Base-by-base conservation (phyloP, 1,140 invertebrate species). In the Probaryconus sp. region DNA sequence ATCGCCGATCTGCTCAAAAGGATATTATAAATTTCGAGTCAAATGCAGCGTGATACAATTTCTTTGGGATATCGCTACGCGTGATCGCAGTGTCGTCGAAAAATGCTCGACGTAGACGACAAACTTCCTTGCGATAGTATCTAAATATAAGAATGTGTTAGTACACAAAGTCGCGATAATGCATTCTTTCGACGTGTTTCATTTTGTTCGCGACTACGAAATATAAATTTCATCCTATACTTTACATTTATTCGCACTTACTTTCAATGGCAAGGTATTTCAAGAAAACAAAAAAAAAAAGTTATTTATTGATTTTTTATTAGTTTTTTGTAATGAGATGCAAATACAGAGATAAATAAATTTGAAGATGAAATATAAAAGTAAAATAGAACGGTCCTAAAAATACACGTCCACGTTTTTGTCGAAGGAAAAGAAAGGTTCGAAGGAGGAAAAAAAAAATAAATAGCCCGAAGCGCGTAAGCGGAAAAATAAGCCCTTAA, bases 401-500 rank as follows among this genome's bases (percentile, higher is more conserved):
- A 68, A 75, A 68, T 67, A 61, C 53, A 45, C 55, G 65, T 78
- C 71, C 72, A 60, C 48, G 48, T 70, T 64, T 71, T 68, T 40
- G 43, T 71, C 64, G 58, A 30, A 13, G 42, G 42, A 3, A 30
- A 45, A 42, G 18, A 42, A 43, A 42, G 42, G 16, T 20, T 6
- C 37, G 45, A 14, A 35, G 18, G 35, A 53, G 20, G 13, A 56
- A 26, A 35, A 67, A 78, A 76, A 78, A 86, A 86, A 87, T 84
- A 87, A 85, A 87, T 86, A 87, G 78, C 85, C 83, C 45, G 65
- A 78, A 84, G 85, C 84, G 85, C 84, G 77, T 67, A 74, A 83
- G 84, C 80, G 82, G 79, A 85, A 84, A 86, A 85, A 85, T 85
- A 87, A 86, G 85, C 85, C 85, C 81, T 84, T 87, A 85, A 87